Evolutionary conservation across 1,140 invertebrate genomes (phyloP), one percentile per base, ranked within the genome.

Genomic region (Drosophila elegans): DNA sequence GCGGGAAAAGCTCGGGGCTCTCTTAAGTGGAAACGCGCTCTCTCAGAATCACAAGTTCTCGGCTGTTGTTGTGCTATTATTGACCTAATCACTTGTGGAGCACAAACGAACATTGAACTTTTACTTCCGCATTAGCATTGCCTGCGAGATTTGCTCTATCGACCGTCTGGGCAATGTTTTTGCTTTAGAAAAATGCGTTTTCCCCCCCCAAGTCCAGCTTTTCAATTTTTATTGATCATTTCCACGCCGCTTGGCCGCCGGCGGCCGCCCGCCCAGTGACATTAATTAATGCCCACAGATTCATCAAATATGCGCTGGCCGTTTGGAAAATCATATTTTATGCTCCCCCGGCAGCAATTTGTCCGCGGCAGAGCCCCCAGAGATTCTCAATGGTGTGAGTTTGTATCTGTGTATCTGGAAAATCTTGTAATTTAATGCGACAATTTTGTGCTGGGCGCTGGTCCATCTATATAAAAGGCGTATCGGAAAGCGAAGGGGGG

Each of bases 51-150:
- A 45, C 60, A 27, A 54, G 60, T 78, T 59, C 63, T 51, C 51
- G 74, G 45, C 45, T 64, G 34, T 53, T 64, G 34, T 53, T 91
- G 79, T 91, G 80, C 79, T 90, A 85, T 85, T 92, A 91, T 92
- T 92, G 91, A 92, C 91, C 91, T 92, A 92, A 92, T 92, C 91
- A 92, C 90, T 92, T 92, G 90, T 92, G 91, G 91, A 92, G 91
- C 91, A 92, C 73, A 91, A 91, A 92, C 86, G 91, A 92, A 82
- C 91, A 91, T 92, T 92, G 91, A 92, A 92, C 91, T 92, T 92
- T 92, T 92, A 92, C 91, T 92, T 92, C 91, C 91, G 91, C 91
- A 92, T 92, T 5, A 46, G 80, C 83, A 77, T 54, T 73, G 68
- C 51, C 67, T 25, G 38, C 51, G 34, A 45, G 48, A 62, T 41